Conservation (phyloP, 2,888 invertebrate species). For the Rotaria sp. region DNA sequence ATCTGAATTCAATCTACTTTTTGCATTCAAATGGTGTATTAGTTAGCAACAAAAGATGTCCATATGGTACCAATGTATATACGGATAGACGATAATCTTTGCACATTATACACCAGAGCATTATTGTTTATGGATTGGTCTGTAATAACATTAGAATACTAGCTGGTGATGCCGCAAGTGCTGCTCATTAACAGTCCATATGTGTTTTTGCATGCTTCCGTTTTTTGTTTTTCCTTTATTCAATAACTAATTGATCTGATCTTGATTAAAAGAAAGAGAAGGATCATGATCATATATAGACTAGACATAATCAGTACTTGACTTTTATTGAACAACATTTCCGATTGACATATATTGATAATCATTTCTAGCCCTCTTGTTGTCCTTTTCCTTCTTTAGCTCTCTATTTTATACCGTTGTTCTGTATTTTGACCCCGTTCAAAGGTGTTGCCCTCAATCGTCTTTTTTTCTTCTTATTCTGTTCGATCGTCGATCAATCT, state of each 20-base stretch:
- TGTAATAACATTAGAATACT: background rate
- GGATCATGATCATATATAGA: background rate
- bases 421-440: conserved; percentile 6
- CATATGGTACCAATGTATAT: background rate
- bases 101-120: background rate
- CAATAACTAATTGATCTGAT: background rate
- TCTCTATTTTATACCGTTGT: background rate
- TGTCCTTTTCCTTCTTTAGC: background rate
- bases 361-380: background rate
- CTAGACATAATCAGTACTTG: conserved; percentile 16
- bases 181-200: conserved; percentile 10
- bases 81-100: background rate
- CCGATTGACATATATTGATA: conserved; percentile 2
- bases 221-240: background rate
- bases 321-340: background rate
- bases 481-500: conserved; percentile 8
- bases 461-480: background rate
- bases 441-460: conserved; percentile 16
- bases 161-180: background rate
- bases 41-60: background rate
- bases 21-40: background rate
- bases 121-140: conserved; percentile 4
- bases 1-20: background rate
- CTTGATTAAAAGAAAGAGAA: background rate
- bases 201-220: background rate